These are phyloP conservation scores for Nematolebias whitei DNA, from an alignment of 2,113 vertebrate genomes.

Conservation along the genomic window DNA sequence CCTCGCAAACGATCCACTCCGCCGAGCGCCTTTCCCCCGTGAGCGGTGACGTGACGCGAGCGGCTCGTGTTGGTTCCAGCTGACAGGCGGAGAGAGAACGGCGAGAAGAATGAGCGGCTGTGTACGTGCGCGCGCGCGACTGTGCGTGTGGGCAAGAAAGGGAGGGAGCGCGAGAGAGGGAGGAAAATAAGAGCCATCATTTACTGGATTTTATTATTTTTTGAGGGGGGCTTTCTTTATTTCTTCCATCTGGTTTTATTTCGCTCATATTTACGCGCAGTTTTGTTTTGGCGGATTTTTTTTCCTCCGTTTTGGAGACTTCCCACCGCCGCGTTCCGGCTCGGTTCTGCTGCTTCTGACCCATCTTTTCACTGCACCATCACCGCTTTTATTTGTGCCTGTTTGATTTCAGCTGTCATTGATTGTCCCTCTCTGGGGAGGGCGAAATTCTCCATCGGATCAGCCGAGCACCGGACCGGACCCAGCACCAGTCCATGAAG, in stretches of 20 bases:
- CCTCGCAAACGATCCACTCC: conserved; percentile 69
- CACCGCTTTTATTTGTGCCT: conserved; percentile 22
- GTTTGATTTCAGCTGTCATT: not conserved
- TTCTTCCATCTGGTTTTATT: conserved; percentile 49
- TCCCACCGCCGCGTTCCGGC: conserved; percentile 9
- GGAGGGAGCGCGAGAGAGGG: conserved; percentile 50
- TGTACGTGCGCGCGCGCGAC: conserved; percentile 17
- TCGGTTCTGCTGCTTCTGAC: conserved; percentile 31
- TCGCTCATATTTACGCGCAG: conserved; percentile 23
- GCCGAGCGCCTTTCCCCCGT: conserved; percentile 74
- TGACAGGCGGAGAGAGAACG: conserved; percentile 67
- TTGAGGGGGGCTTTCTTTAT: conserved; percentile 51
- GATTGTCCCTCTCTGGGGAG: conserved; percentile 3
- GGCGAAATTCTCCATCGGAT: not conserved
- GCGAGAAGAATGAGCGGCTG: conserved; percentile 28
- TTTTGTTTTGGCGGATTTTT: conserved; percentile 4
- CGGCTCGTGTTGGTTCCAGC: conserved; percentile 85
- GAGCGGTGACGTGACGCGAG: conserved; percentile 80
- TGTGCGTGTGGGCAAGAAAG: conserved; percentile 25
- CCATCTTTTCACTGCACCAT: conserved; percentile 16
- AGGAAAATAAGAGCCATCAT: conserved; percentile 67
- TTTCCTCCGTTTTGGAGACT: conserved; percentile 22
- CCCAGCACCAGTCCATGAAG: not conserved
- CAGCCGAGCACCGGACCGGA: not conserved
- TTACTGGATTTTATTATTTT: conserved; percentile 73